Conservation (phyloP, 2,888 invertebrate genomes). For the Oligia fasciuncula region DNA sequence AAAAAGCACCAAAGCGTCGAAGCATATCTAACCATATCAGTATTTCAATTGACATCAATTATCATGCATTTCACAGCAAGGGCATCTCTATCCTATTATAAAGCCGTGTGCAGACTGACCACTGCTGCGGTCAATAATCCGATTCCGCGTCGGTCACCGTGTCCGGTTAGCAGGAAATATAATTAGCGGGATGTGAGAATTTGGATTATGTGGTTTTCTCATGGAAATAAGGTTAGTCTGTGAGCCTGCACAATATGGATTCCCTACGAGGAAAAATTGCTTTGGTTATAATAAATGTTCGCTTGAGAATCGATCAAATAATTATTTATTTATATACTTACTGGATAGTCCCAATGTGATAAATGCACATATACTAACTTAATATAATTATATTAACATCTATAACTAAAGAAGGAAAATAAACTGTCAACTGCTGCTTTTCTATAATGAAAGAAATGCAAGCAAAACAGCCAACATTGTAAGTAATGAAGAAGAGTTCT, state of each 20-base stretch:
- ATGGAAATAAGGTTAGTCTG: slow-evolving; percentile 36
- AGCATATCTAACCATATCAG: background rate
- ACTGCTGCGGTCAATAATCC: slow-evolving; percentile 77
- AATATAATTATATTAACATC: too few relatives aligned
- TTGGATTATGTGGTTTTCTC: slow-evolving; percentile 65
- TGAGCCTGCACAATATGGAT: background rate
- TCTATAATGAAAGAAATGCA: background rate
- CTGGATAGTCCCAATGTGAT: too few relatives aligned
- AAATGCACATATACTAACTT: too few relatives aligned
- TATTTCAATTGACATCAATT: slow-evolving; percentile 32
- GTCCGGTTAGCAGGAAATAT: slow-evolving; percentile 59
- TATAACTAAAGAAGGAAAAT: too few relatives aligned
- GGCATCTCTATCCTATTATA: slow-evolving; percentile 53
- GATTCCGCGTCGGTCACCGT: slow-evolving; percentile 72
- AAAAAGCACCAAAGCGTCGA: background rate
- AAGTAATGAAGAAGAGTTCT: background rate
- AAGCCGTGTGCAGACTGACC: slow-evolving; percentile 46
- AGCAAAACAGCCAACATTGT: background rate
- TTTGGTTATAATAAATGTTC: background rate
- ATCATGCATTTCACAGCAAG: slow-evolving; percentile 42
- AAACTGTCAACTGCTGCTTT: too few relatives aligned
- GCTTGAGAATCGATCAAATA: too few relatives aligned
- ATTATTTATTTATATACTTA: too few relatives aligned
- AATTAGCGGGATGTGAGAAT: slow-evolving; percentile 72
- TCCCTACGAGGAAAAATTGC: background rate